Percentiles rank a stretch among this genome's conserved stretches.
These are phyloP conservation scores for Pangasianodon gigas DNA, from an alignment of 2,113 vertebrate species.

Conservation along the genomic window DNA sequence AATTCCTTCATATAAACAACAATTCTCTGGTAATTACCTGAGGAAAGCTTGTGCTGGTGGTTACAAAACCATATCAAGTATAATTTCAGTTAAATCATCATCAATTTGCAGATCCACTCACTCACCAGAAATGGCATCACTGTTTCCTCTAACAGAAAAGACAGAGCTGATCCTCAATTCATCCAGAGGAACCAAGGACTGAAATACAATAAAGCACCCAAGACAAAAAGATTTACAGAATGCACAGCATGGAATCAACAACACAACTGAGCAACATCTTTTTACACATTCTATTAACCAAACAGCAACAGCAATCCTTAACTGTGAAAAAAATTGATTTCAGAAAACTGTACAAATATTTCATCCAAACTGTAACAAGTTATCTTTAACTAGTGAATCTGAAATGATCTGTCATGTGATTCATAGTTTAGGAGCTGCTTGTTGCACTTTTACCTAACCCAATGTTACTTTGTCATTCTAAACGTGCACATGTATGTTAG, in stretches of 20 bases:
- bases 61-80: not conserved
- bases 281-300: not conserved
- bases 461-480: too few relatives aligned
- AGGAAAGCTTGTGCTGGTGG: not conserved
- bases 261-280: not conserved
- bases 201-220: not conserved
- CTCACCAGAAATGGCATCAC: conserved; percentile 80
- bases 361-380: not conserved
- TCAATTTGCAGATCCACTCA: not conserved
- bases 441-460: too few relatives aligned
- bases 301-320: not conserved
- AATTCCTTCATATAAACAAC: not conserved
- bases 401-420: too few relatives aligned
- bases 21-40: not conserved
- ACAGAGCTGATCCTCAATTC: conserved; percentile 97
- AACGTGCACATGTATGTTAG: too few relatives aligned
- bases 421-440: too few relatives aligned
- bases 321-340: too few relatives aligned
- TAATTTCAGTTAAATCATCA: not conserved
- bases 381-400: too few relatives aligned
- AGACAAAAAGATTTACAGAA: not conserved
- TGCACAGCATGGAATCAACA: not conserved
- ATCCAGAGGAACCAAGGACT: conserved; percentile 83
- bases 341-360: not conserved
- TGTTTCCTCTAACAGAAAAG: conserved; percentile 85